These are phyloP conservation scores for Lanistes nyassanus DNA, from an alignment of 1,140 invertebrate genomes.

Conservation along the genomic window DNA sequence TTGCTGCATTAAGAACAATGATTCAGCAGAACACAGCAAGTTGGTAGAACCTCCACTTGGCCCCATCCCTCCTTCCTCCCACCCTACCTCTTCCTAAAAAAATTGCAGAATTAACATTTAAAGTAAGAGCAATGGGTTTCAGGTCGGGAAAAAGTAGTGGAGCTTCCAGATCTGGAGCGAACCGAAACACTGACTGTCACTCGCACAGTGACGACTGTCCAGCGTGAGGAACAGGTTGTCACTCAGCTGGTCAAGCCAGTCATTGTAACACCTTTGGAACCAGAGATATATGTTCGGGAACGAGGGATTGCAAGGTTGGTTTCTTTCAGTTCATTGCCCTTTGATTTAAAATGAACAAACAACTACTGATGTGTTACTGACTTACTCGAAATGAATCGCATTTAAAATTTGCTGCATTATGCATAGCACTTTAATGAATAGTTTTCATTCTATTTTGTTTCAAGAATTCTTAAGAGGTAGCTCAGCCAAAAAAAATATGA, in stretches of 20 bases:
- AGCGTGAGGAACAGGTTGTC: constrained; percentile 49
- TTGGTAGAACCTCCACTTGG: too few relatives aligned
- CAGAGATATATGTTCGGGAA: constrained; percentile 61
- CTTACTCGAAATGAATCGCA: too few relatives aligned
- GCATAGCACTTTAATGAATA: too few relatives aligned
- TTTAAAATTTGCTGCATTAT: too few relatives aligned
- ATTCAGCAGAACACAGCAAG: not conserved
- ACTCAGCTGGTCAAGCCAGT: constrained; percentile 52
- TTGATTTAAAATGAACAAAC: too few relatives aligned
- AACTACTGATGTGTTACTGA: too few relatives aligned
- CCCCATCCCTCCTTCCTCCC: too few relatives aligned
- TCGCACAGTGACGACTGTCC: constrained; percentile 54
- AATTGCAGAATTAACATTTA: too few relatives aligned
- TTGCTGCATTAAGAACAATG: not conserved
- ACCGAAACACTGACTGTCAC: constrained; percentile 52
- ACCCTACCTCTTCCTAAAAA: too few relatives aligned
- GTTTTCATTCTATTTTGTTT: too few relatives aligned
- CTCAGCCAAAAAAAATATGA: not conserved
- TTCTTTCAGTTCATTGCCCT: too few relatives aligned
- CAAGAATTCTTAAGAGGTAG: too few relatives aligned
- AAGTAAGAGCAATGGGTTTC: not conserved
- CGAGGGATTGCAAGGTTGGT: constrained; percentile 61
- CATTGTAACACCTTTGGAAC: constrained; percentile 54
- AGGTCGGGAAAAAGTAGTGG: constrained; percentile 56
- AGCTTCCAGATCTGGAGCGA: constrained; percentile 38